A percentile compares a stretch with the other conserved stretches of the same genome.
Conservation (phyloP, 2,797 vertebrate species). For the Pseudomugil gertrudae region DNA sequence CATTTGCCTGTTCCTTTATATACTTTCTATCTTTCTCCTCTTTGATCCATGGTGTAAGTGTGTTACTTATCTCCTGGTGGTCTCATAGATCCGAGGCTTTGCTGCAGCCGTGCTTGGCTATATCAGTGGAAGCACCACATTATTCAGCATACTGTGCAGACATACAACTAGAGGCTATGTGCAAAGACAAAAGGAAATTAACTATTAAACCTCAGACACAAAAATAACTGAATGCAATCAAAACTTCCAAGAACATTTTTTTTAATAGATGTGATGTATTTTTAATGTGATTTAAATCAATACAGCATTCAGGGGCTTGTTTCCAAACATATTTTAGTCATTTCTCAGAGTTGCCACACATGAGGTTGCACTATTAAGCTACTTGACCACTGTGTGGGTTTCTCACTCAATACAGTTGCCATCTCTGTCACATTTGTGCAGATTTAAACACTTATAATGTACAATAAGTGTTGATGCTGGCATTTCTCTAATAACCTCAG, state of each 20-base stretch:
- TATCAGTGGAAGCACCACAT: constrained; percentile 42
- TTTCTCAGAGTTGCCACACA: neutral
- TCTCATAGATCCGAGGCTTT: constrained; percentile 47
- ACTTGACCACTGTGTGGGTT: too few species aligned
- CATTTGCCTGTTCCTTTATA: neutral
- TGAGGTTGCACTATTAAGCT: too few species aligned
- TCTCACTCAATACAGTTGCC: constrained; percentile 1
- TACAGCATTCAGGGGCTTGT: neutral
- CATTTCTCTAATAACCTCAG: constrained; percentile 41
- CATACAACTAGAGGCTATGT: constrained; percentile 23
- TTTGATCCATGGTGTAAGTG: constrained; percentile 6
- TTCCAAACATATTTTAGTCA: neutral
- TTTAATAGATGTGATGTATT: neutral
- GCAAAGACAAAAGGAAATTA: constrained; percentile 15
- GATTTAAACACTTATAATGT: constrained; percentile 30
- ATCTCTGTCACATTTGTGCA: constrained; percentile 31
- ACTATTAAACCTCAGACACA: constrained; percentile 2
- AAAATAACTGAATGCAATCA: neutral
- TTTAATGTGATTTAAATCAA: neutral
- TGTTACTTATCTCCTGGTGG: constrained; percentile 17
- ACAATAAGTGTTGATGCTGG: constrained; percentile 49
- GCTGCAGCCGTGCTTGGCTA: constrained; percentile 21
- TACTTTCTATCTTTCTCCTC: neutral
- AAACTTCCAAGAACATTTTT: too few species aligned
- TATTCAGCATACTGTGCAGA: constrained; percentile 33